phyloP scores from a whole-genome alignment of 2,113 vertebrate species.

The Megatriorchis doriae region DNA sequence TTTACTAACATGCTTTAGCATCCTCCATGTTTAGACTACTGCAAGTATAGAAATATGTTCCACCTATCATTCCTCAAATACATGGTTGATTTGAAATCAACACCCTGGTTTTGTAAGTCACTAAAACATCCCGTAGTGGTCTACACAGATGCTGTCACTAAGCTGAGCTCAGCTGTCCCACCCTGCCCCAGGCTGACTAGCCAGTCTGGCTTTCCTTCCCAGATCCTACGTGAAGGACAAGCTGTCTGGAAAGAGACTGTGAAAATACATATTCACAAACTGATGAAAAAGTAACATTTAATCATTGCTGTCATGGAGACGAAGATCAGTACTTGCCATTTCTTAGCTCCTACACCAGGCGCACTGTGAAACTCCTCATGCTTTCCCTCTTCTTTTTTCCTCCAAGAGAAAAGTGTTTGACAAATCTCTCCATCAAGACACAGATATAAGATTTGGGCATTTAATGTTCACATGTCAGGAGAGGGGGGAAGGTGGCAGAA shows the following conservation, averaged over 20 bases:
- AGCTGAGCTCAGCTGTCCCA: not conserved
- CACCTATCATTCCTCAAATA: not conserved
- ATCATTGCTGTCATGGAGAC: slow-evolving; percentile 41
- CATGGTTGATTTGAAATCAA: not conserved
- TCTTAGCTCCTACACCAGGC: not conserved
- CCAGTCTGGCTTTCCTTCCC: not conserved
- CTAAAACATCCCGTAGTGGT: not conserved
- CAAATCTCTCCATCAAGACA: not conserved
- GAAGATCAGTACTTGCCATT: slow-evolving; percentile 4
- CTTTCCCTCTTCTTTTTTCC: not conserved
- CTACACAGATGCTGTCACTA: not conserved
- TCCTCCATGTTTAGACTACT: not conserved
- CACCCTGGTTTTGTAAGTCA: not conserved
- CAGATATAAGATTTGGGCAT: not conserved
- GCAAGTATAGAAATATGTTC: not conserved
- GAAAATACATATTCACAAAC: slow-evolving; percentile 5
- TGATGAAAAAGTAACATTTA: slow-evolving; percentile 37
- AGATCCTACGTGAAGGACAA: not conserved
- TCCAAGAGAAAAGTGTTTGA: not conserved
- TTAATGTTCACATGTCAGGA: not conserved
- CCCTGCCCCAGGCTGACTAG: not conserved
- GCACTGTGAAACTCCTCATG: not conserved
- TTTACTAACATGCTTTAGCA: not conserved
- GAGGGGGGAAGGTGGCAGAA: not conserved
- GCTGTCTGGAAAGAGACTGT: not conserved